phyloP scores from a whole-genome alignment of 2,797 vertebrate genomes.

The Sitta carolinensis region DNA sequence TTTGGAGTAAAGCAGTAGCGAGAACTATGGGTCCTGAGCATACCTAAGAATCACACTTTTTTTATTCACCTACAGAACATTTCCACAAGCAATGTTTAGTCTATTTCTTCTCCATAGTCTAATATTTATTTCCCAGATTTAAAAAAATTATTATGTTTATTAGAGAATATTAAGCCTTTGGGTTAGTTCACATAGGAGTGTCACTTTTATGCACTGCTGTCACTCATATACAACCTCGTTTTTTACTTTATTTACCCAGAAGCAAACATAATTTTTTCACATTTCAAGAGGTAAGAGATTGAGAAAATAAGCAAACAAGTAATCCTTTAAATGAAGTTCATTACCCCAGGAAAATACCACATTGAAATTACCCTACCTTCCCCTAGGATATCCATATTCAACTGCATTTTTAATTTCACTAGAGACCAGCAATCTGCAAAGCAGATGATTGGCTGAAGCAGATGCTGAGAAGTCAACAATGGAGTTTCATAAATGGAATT shows the following conservation, averaged over 20 bases:
- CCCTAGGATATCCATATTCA: background rate
- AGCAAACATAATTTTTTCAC: background rate
- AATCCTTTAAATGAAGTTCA: background rate
- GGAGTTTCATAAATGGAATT: background rate
- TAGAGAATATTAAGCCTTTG: background rate
- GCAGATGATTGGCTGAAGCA: background rate
- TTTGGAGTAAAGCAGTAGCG: background rate
- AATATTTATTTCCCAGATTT: background rate
- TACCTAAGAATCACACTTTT: background rate
- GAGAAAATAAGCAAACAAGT: background rate
- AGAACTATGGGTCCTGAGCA: background rate
- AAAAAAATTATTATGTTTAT: background rate
- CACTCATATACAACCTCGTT: background rate
- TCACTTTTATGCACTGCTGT: constrained; percentile 10
- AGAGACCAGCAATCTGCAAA: background rate
- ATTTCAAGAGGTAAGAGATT: background rate
- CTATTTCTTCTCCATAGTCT: background rate
- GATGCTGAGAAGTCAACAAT: background rate
- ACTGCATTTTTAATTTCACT: background rate
- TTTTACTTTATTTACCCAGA: background rate
- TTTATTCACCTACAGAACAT: background rate
- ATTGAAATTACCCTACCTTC: background rate
- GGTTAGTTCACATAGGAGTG: background rate
- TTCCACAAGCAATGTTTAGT: background rate
- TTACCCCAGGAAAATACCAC: background rate